Evolutionary conservation across 2,113 vertebrate species (phyloP), one percentile per base, ranked within the genome.

Genomic region (Hirundichthys speculiger): DNA sequence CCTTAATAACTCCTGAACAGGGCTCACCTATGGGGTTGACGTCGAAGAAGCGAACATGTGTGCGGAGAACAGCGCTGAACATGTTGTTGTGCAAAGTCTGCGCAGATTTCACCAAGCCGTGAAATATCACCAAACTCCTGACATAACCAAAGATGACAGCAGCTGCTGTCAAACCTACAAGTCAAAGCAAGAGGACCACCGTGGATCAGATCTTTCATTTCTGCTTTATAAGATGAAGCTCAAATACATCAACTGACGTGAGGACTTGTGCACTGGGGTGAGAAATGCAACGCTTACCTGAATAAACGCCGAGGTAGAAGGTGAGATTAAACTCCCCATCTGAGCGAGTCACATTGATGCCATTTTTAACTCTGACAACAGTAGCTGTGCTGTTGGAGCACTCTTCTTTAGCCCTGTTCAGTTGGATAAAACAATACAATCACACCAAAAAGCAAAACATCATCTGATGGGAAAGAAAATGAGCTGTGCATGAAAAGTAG

Each of bases 11-110:
- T 11, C 0, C 5, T 13, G 21, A 9, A 9, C 9, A 12, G 11
- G 11, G 69, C 96, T 94, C 83, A 97, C 96, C 96, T 13, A 96
- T 92, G n/a, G 97, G 96, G 79, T 99, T 98, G 87, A 92, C 86
- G 73, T 99, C 96, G 69, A 98, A 99, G 89, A 99, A 98, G 82
- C 91, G 85, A 10, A 97, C 93, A 0, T 93, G 95, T 0, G 95
- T 93, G 72, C 70, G 91, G 83, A 99, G 85, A 79, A 98, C 93
- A 20, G 93, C 85, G 19, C 85, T 85, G 82, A 99, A 98, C 97
- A 99, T 99, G 73, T 77, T 92, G 90, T 94, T 92, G 90, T 99
- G 97, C 42, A 98, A 90, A 10, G 57, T 77, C 80, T 96, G 94
- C 3, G 94, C 79, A 30, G 92, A 86, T 57, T 77, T 92, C 66